Percentiles rank a stretch among this genome's conserved stretches.
Evolutionary conservation across 2,113 vertebrate species (phyloP).

Genomic region (zebrafish (Danio rerio)): DNA sequence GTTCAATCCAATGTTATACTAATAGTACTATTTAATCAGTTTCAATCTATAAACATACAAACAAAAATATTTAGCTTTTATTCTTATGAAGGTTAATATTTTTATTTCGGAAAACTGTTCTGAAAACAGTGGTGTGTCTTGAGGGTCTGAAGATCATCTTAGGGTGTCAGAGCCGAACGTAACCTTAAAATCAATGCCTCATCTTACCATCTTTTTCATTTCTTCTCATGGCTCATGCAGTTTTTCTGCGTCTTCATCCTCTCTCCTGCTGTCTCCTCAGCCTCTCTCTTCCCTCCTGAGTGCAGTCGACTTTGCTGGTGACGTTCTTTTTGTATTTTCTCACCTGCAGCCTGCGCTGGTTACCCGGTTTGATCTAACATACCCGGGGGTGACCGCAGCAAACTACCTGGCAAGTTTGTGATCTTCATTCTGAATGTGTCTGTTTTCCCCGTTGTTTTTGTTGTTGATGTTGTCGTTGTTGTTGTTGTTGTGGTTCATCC

Average conservation of each 20-base stretch:
- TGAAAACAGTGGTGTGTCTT: background rate
- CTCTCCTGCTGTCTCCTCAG: constrained; percentile 30
- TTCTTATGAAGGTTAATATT: no score
- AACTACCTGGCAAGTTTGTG: constrained; percentile 81
- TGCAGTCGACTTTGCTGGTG: constrained; percentile 60
- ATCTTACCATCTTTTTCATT: constrained; percentile 30
- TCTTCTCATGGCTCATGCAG: constrained; percentile 53
- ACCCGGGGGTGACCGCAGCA: constrained; percentile 76
- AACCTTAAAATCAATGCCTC: constrained; percentile 32
- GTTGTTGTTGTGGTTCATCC: constrained; percentile 31
- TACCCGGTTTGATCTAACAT: constrained; percentile 80
- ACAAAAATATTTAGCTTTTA: no score
- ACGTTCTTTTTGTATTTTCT: constrained; percentile 70
- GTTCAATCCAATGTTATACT: no score
- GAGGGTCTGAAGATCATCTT: background rate
- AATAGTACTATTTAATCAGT: no score
- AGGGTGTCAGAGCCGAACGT: constrained; percentile 20
- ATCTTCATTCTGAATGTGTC: constrained; percentile 62
- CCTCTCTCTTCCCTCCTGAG: constrained; percentile 35
- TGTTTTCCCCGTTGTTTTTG: constrained; percentile 37
- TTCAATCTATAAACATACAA: no score
- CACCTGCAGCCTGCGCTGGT: constrained; percentile 79
- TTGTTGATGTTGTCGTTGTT: constrained; percentile 14
- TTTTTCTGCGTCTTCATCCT: constrained; percentile 49
- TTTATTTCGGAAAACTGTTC: no score